Base-by-base conservation (phyloP, 2,797 vertebrate genomes). In the Lagocephalus sceleratus region DNA sequence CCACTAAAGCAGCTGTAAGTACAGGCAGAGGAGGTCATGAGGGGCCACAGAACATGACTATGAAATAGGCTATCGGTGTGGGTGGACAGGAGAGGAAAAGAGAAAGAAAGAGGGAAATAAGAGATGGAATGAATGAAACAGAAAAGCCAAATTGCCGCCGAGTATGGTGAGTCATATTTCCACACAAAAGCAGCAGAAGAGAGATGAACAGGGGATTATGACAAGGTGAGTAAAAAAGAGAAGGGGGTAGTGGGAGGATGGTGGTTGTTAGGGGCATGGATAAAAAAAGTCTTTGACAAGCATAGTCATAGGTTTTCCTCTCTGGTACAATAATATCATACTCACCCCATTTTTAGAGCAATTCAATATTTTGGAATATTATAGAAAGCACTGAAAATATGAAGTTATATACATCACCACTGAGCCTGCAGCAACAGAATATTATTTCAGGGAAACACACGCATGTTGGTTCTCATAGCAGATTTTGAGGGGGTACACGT, bases 111-210 rank as follows among this genome's bases (percentile, higher is more conserved):
- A 47, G 48, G 43, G 32, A 35, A 35, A 35, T 3, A 12, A 35
- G 3, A 14, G 5, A 66, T 50, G 70, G 68, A 73, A 71, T 81
- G 61, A 80, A 80, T 78, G 72, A 82, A 81, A 63, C 42, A 51
- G 61, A 71, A 67, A 69, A 65, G 64, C 51, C 53, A 74, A 76
- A 77, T 71, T 76, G 64, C 70, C 60, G 54, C 72, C 43, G 63
- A 44, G 78, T 71, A 41, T 59, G 64, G 70, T 82, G 80, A 84
- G 51, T 84, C 68, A 80, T 63, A 47, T 45, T 69, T 63, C 50
- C 7, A 69, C 56, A 72, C 57, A 76, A 73, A 75, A 59, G 52
- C 52, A 75, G 40, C 44, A 57, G 35, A 35, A 61, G 57, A 66
- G 57, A 65, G 60, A 63, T 45, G 39, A 70, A 52, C 56, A 62